phyloP scores from a whole-genome alignment of 2,797 vertebrate genomes.

The Melanotaenia nigrans region DNA sequence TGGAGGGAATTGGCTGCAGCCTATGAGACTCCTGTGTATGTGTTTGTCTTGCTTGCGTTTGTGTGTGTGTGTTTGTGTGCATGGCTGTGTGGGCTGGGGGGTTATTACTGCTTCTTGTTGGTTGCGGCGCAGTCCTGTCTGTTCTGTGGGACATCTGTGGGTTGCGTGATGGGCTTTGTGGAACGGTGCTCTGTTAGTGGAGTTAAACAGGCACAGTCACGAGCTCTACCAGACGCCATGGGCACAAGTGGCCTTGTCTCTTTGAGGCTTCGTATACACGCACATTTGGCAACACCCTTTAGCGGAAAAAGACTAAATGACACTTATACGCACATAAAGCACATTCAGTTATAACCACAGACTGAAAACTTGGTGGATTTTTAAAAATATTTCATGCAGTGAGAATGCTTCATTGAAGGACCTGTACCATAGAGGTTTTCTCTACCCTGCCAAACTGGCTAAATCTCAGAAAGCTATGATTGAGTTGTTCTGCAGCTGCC shows the following conservation, averaged over 20 bases:
- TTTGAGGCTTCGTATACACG: slow-evolving; percentile 67
- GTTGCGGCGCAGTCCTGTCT: slow-evolving; percentile 73
- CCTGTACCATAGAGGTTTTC: slow-evolving; percentile 25
- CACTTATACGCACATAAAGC: slow-evolving; percentile 42
- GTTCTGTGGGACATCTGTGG: slow-evolving; percentile 85
- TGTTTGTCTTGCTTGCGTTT: slow-evolving; percentile 35
- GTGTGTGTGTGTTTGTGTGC: slow-evolving; percentile 20
- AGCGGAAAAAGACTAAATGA: slow-evolving; percentile 39
- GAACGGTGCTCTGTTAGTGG: slow-evolving; percentile 79
- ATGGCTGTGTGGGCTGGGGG: slow-evolving; percentile 51
- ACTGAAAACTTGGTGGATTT: slow-evolving; percentile 25
- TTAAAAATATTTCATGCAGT: slow-evolving; percentile 20
- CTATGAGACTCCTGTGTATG: slow-evolving; percentile 29
- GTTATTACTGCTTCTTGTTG: slow-evolving; percentile 73
- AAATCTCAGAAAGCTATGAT: slow-evolving; percentile 55
- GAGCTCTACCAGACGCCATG: slow-evolving; percentile 79
- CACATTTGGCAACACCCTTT: slow-evolving; percentile 56
- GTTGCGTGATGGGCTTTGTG: slow-evolving; percentile 82
- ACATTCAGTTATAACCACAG: slow-evolving; percentile 23
- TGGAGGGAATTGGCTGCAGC: slow-evolving; percentile 28
- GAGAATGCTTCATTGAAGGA: slow-evolving; percentile 31
- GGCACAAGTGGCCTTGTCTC: slow-evolving; percentile 77
- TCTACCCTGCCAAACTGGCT: slow-evolving; percentile 30
- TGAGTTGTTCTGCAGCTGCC: slow-evolving; percentile 58
- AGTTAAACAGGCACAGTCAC: slow-evolving; percentile 85